Base-by-base conservation (phyloP, 2,113 vertebrate species). In the Condylura cristata region DNA sequence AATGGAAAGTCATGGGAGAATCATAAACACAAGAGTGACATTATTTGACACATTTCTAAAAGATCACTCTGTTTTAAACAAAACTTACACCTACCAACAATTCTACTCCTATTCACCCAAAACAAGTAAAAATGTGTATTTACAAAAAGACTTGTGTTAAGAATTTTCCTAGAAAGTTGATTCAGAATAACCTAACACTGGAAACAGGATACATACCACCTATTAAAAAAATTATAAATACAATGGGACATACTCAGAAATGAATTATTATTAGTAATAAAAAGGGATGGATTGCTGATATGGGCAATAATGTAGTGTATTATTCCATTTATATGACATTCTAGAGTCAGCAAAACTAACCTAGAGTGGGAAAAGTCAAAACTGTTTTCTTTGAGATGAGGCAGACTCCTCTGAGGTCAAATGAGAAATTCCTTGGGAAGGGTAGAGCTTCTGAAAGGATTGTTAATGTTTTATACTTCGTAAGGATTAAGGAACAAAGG, bases 21-120 rank as follows among this genome's bases (percentile, higher is more conserved):
- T 60, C 56, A 16, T 79, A 89, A 93, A 72, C 56, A 92, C 16
- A 44, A 5, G 16, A 76, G 39, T 80, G 66, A 76, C 26, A 46
- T 51, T 78, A 82, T 53, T 81, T 76, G 61, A 37, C 48, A 63
- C 48, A 37, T 37, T 92, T 93, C 90, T 20, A 8, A 94, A 91
- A 91, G 22, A 28, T 51, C 30, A 63, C 5, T 80, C 14, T 65
- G 53, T 80, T 90, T 90, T 60, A 56, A 94, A 95, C 92, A 63
- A 94, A 95, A 58, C 41, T 81, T 41, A 32, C 72, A 58, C 48
- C 56, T 78, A 76, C 60, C 37, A 88, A 26, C 5, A 48, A 82
- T 41, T 76, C 82, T 78, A 68, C 53, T 81, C 3, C 30, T 58
- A 39, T 90, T 91, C 66, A 65, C 44, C 34, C 71, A 32, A 83